A percentile compares a stretch with the other conserved stretches of the same genome.
Evolutionary conservation across 1,140 invertebrate genomes (phyloP).

Genomic region (Leptopilina clavipes): DNA sequence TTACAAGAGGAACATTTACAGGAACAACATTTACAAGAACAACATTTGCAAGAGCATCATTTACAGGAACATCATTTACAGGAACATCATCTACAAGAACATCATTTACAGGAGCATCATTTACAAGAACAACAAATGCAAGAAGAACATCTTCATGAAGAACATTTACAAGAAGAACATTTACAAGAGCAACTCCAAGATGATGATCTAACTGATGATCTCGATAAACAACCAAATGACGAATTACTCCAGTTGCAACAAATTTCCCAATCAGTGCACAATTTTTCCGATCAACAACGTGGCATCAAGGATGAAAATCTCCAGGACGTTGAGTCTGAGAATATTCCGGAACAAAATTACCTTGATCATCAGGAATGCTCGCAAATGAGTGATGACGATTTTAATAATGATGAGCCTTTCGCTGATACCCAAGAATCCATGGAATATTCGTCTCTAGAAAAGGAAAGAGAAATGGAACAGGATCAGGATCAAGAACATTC

Average conservation of each 20-base stretch:
- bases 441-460: constrained; percentile 17
- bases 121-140: constrained; percentile 40
- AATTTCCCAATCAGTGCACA: constrained; percentile 6
- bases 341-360: background rate
- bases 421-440: background rate
- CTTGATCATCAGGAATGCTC: constrained; percentile 22
- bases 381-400: constrained; percentile 19
- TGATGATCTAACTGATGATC: constrained; percentile 31
- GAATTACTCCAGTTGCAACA: background rate
- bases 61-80: background rate
- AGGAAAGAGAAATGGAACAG: constrained; percentile 23
- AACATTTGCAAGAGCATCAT: constrained; percentile 19
- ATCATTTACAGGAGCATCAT: constrained; percentile 39
- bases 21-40: constrained; percentile 37
- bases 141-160: constrained; percentile 33
- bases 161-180: background rate
- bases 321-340: background rate
- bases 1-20: constrained; percentile 27
- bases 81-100: constrained; percentile 38
- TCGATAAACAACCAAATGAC: background rate
- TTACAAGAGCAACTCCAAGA: constrained; percentile 21
- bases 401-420: constrained; percentile 26
- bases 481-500: constrained; percentile 35
- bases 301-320: background rate
- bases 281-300: background rate